These are phyloP conservation scores for Zapornia atra DNA, from an alignment of 2,113 vertebrate genomes.

Conservation along the genomic window DNA sequence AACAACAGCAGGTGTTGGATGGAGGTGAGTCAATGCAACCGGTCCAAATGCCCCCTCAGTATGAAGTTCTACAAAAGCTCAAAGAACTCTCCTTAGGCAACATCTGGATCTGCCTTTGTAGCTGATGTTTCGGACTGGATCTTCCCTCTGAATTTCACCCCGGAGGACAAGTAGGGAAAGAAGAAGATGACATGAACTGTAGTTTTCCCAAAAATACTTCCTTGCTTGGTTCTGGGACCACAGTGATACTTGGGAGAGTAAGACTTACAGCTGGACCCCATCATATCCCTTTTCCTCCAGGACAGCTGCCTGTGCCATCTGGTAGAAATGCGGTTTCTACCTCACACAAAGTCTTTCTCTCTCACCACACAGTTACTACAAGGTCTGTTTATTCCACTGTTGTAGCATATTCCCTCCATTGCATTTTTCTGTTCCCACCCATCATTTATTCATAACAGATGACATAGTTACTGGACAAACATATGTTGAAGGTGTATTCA, in stretches of 20 bases:
- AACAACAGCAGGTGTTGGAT: not conserved
- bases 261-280: not conserved
- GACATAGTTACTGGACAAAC: not conserved
- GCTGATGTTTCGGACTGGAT: not conserved
- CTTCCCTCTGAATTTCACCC: not conserved
- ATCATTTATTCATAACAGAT: constrained; percentile 41
- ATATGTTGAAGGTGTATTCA: not conserved
- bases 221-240: not conserved
- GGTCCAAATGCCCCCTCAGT: not conserved
- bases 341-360: constrained; percentile 28
- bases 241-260: not conserved
- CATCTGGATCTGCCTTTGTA: not conserved
- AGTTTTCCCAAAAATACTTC: not conserved
- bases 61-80: not conserved
- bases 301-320: not conserved
- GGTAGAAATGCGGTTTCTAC: constrained; percentile 15
- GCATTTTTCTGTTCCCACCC: not conserved
- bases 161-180: not conserved
- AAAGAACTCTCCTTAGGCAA: not conserved
- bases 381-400: not conserved
- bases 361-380: not conserved
- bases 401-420: not conserved
- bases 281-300: not conserved
- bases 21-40: not conserved
- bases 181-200: not conserved